A percentile compares a stretch with the other conserved stretches of the same genome.
Conservation (phyloP, 1,140 invertebrate species). For the Telenomus remus region DNA sequence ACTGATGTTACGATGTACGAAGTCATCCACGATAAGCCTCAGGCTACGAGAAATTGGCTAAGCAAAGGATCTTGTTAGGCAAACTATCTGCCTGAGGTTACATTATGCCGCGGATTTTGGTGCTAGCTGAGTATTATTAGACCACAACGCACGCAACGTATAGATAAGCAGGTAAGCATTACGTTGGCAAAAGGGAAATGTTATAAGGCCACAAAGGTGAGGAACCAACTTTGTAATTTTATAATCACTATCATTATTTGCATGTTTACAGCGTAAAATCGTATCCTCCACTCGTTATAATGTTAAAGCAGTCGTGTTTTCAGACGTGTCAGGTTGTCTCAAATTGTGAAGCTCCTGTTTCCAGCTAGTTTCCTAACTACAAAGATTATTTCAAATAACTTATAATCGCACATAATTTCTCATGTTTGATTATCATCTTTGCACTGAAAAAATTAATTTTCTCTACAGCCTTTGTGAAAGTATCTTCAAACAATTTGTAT, state of each 20-base stretch:
- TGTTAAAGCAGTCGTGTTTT: not conserved
- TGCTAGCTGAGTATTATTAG: conserved; percentile 52
- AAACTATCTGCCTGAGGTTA: conserved; percentile 53
- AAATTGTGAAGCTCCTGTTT: too few relatives aligned
- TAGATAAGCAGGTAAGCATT: conserved; percentile 54
- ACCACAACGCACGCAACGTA: conserved; percentile 53
- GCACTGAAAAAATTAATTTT: too few relatives aligned
- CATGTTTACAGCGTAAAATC: conserved; percentile 25
- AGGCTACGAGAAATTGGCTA: conserved; percentile 47
- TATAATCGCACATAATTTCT: too few relatives aligned
- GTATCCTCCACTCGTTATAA: not conserved
- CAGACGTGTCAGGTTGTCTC: too few relatives aligned
- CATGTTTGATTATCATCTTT: too few relatives aligned
- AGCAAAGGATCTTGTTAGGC: conserved; percentile 53
- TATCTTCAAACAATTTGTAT: too few relatives aligned
- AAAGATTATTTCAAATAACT: too few relatives aligned
- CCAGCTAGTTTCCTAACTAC: too few relatives aligned
- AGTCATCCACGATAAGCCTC: conserved; percentile 52
- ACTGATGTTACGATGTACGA: conserved; percentile 47
- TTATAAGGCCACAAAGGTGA: conserved; percentile 46
- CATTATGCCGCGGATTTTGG: conserved; percentile 52
- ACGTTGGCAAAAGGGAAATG: conserved; percentile 43
- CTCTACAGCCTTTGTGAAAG: too few relatives aligned
- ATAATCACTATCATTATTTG: conserved; percentile 39
- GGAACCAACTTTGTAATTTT: conserved; percentile 35